Base-by-base conservation (phyloP, 30 jellyfish, hydroid and myxozoan species). In the Cassiopea andromeda region DNA sequence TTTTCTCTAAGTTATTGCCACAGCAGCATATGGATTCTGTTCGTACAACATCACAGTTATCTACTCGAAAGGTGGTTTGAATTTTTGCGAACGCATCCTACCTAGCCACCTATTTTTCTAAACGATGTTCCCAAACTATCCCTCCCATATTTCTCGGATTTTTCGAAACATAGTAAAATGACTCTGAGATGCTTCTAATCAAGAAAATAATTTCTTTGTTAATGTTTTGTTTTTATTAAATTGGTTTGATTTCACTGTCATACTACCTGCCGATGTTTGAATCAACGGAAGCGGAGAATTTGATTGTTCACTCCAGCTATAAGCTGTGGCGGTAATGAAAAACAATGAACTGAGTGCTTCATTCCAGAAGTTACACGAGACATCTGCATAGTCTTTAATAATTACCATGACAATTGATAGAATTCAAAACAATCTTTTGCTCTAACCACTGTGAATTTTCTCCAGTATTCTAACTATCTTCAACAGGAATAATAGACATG, bases 401-500 rank as follows among this genome's bases (percentile, higher is more conserved):
- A 64, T 64, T 64, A 64, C 73, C 73, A 64, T 64, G 43, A 64
- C 73, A 64, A 64, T 64, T 64, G 43, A 17, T 64, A 64, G 73
- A 64, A 64, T 64, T 64, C 27, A 64, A 64, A 14, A 64, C 73
- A 17, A 5, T 64, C 73, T 64, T 58, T 64, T 64, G 43, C 43
- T 16, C 15, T 9, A 27, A 5, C 27, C 73, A 64, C 27, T 64
- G 73, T 64, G 73, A 64, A 17, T 16, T 7, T 64, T 13, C 73
- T 64, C 2, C 27, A 4, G 73, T 14, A 64, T 64, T 14, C 73
- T 9, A 27, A 5, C 27, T 54, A 10, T 3, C 10, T 54, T 10
- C 64, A 3, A 10, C 64, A 54, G 12, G 64, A 54, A 54, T 3
- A 54, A 54, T 54, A 54, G 7, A 54, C 64, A 27, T 54, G 12